Percentiles rank a stretch among this genome's conserved stretches.
phyloP scores from a whole-genome alignment of 1,140 invertebrate genomes.

The Dendrolimus punctatus region DNA sequence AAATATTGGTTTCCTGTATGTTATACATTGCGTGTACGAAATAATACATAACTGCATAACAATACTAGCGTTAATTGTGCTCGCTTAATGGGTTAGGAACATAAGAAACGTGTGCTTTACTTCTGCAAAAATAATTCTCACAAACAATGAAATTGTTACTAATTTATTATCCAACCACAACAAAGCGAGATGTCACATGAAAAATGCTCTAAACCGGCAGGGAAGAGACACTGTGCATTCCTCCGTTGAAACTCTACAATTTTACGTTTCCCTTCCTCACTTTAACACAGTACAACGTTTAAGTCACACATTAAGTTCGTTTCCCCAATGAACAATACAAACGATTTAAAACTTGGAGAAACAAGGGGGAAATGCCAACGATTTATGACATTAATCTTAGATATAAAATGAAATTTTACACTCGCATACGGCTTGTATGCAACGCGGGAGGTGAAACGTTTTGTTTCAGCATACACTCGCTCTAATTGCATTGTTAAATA shows the following conservation, averaged over 20 bases:
- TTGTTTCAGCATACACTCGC: slow-evolving; percentile 38
- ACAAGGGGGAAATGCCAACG: slow-evolving; percentile 39
- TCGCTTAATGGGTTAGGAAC: too few species aligned
- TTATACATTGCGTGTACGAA: too few species aligned
- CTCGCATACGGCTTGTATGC: slow-evolving; percentile 53
- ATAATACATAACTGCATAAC: too few species aligned
- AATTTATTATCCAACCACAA: slow-evolving; percentile 68
- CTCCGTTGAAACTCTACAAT: slow-evolving; percentile 43
- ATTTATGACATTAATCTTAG: slow-evolving; percentile 62
- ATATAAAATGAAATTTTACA: slow-evolving; percentile 55
- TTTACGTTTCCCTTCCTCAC: slow-evolving; percentile 48
- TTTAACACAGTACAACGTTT: slow-evolving; percentile 51
- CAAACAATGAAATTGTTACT: slow-evolving; percentile 69
- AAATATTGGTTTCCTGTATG: too few species aligned
- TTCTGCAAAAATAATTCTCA: slow-evolving; percentile 51
- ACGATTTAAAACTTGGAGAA: slow-evolving; percentile 55
- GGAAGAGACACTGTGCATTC: slow-evolving; percentile 53
- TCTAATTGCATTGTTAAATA: slow-evolving; percentile 51
- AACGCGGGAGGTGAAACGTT: slow-evolving; percentile 28
- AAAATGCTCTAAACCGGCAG: slow-evolving; percentile 52
- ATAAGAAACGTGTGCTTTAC: slow-evolving; percentile 7
- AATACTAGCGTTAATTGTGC: too few species aligned
- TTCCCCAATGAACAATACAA: slow-evolving; percentile 49
- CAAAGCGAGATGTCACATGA: slow-evolving; percentile 68
- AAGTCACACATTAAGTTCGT: slow-evolving; percentile 57